Evolutionary conservation across 2,888 invertebrate genomes (phyloP).

Genomic region (Harmothoe impar): DNA sequence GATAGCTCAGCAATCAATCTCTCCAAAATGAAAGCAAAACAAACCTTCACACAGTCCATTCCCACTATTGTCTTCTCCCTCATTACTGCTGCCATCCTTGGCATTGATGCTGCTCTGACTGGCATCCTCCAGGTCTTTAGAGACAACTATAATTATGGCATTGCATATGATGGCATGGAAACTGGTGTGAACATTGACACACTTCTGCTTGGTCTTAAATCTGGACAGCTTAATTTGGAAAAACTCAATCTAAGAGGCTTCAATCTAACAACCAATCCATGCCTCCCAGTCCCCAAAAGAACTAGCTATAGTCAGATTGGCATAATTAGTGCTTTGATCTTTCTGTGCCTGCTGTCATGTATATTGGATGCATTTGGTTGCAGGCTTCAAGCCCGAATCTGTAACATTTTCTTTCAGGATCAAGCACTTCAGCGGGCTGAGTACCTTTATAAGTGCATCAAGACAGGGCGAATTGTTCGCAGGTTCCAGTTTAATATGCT

Average conservation of each 20-base stretch:
- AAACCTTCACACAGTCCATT: not conserved
- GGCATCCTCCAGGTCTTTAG: not conserved
- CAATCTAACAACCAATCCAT: not conserved
- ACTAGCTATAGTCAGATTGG: not conserved
- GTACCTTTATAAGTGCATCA: constrained; percentile 10
- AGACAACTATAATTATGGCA: not conserved
- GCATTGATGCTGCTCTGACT: not conserved
- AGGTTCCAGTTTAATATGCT: not conserved
- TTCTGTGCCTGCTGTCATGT: not conserved
- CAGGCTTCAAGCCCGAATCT: not conserved
- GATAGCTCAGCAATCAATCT: not conserved
- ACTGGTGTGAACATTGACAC: not conserved
- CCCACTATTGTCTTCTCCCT: not conserved
- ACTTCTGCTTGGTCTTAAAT: not conserved
- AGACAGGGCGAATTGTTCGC: not conserved
- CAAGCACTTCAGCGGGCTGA: not conserved
- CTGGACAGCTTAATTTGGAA: not conserved
- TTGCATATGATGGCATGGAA: constrained; percentile 14
- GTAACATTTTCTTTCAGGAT: not conserved
- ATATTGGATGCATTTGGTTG: not conserved
- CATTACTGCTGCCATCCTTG: not conserved
- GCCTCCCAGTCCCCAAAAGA: not conserved
- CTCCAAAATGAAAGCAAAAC: not conserved
- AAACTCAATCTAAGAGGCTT: not conserved
- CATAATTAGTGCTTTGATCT: not conserved